These are phyloP conservation scores for Lethenteron reissneri DNA, from an alignment of 2,113 vertebrate genomes.

Conservation along the genomic window DNA sequence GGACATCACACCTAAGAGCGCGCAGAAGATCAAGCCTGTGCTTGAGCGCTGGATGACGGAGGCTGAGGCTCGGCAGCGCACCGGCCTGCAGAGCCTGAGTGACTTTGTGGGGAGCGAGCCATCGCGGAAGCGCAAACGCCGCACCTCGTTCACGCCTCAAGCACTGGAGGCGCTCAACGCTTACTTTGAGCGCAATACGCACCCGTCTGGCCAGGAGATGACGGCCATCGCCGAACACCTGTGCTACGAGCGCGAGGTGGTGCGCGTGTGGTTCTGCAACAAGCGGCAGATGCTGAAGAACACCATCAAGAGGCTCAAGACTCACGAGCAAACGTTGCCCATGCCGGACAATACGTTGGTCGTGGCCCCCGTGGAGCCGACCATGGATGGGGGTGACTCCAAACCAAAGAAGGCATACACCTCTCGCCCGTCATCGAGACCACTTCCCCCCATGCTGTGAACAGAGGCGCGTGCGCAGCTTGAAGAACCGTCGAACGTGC, in stretches of 20 bases:
- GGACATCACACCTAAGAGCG: constrained; percentile 99
- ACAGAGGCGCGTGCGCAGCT: too few relatives aligned
- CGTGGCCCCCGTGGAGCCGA: too few relatives aligned
- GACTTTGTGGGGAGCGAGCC: constrained; percentile 99
- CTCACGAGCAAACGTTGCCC: constrained; percentile 31
- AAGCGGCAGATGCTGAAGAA: constrained; percentile 98
- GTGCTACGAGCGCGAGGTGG: constrained; percentile 98
- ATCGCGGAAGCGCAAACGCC: constrained; percentile 98
- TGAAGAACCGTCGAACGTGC: too few relatives aligned
- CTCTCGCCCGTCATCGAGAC: too few relatives aligned
- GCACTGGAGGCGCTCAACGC: constrained; percentile 98
- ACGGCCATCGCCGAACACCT: constrained; percentile 98
- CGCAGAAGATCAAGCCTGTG: constrained; percentile 99
- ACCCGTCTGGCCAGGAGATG: constrained; percentile 98
- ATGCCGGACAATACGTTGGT: too few relatives aligned
- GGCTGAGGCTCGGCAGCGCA: constrained; percentile 99
- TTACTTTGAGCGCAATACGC: constrained; percentile 99
- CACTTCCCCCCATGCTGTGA: too few relatives aligned
- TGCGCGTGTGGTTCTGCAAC: constrained; percentile 99
- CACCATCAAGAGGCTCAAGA: constrained; percentile 97
- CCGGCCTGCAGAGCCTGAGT: constrained; percentile 99
- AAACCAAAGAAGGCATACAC: too few relatives aligned
- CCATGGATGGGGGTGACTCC: too few relatives aligned
- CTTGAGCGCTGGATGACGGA: constrained; percentile 99
- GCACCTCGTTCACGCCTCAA: constrained; percentile 97